These are phyloP conservation scores for Hypercompe scribonia DNA, from an alignment of 2,888 invertebrate genomes.

Conservation along the genomic window DNA sequence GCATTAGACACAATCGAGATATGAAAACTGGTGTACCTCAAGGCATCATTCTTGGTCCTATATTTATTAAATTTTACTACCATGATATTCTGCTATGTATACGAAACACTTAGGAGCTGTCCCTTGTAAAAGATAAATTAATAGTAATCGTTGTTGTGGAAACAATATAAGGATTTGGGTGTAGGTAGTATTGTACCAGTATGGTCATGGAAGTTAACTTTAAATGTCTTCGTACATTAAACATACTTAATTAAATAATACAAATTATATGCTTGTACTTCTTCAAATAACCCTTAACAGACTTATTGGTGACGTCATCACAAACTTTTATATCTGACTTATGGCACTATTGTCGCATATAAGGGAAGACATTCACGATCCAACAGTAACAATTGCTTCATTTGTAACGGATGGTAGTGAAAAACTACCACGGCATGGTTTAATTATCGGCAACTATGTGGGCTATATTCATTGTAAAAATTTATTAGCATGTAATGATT, in stretches of 20 bases:
- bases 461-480: slow-evolving; percentile 61
- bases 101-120: neutral
- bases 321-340: slow-evolving; percentile 34
- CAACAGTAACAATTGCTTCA: slow-evolving; percentile 56
- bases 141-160: neutral
- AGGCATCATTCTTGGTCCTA: neutral
- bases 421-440: slow-evolving; percentile 38
- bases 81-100: neutral
- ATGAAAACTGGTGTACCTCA: neutral
- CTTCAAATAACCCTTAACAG: slow-evolving; percentile 39
- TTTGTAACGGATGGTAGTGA: slow-evolving; percentile 46
- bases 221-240: neutral
- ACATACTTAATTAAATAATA: neutral
- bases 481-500: slow-evolving; percentile 58
- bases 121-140: neutral
- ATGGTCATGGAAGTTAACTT: neutral
- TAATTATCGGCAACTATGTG: slow-evolving; percentile 43
- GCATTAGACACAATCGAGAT: neutral
- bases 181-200: neutral
- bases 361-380: slow-evolving; percentile 49
- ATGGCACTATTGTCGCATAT: slow-evolving; percentile 49
- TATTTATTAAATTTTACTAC: neutral
- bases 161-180: neutral
- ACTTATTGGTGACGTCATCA: slow-evolving; percentile 39
- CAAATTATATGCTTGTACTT: slow-evolving; percentile 20